Conservation (phyloP, 2,888 invertebrate genomes). For the Eueremaeus valkanovi region DNA sequence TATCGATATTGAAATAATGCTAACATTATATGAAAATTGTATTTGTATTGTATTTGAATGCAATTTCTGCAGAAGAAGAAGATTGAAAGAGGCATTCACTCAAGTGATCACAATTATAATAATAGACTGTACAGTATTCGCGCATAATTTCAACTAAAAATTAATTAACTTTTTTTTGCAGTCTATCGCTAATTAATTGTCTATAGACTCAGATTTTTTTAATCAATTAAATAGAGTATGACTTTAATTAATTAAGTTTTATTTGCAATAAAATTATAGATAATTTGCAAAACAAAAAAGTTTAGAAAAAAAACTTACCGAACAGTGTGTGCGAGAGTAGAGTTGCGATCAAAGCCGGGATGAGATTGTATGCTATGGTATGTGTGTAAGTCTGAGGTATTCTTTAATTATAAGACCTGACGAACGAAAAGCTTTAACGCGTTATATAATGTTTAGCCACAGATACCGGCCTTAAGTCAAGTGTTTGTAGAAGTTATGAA, state of each 20-base stretch:
- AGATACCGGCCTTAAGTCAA: background rate
- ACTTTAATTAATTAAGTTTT: background rate
- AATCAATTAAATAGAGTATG: background rate
- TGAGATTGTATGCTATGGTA: background rate
- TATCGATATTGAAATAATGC: background rate
- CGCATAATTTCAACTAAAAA: background rate
- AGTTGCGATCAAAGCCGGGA: conserved; percentile 7
- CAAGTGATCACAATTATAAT: too few species aligned
- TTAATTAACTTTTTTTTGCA: too few species aligned
- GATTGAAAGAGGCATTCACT: background rate
- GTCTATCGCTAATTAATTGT: too few species aligned
- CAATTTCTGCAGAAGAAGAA: background rate
- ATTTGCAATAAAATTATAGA: background rate
- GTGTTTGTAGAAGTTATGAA: background rate
- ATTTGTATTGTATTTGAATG: background rate
- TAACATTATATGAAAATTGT: background rate
- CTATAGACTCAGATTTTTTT: background rate
- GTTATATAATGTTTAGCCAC: conserved; percentile 23
- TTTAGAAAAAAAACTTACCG: background rate
- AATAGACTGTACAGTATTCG: background rate
- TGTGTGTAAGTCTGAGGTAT: conserved; percentile 23
- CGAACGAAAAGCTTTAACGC: background rate
- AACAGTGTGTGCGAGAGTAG: background rate
- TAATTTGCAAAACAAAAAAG: background rate
- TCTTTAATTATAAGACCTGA: conserved; percentile 20